These are phyloP conservation scores for Slavum lentiscoides DNA, from an alignment of 2,888 invertebrate genomes.

Conservation along the genomic window DNA sequence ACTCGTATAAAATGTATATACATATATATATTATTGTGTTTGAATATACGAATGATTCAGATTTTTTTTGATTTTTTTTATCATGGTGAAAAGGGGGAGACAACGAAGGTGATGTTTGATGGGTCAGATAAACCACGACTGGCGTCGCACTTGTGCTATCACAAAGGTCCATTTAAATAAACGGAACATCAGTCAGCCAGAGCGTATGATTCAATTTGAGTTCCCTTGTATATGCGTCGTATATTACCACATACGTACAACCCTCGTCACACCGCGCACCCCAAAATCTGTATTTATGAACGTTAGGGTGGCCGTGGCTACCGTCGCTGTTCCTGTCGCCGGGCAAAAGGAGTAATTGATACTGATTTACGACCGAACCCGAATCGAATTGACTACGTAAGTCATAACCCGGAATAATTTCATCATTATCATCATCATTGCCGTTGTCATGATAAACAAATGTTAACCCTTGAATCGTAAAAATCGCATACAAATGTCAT, in stretches of 20 bases:
- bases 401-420: conserved; percentile 44
- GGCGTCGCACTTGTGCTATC: conserved; percentile 14
- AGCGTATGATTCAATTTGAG: conserved; percentile 53
- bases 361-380: conserved; percentile 52
- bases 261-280: conserved; percentile 38
- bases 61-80: conserved; percentile 28
- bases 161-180: conserved; percentile 53
- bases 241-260: background rate
- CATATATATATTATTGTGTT: background rate
- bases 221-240: conserved; percentile 9
- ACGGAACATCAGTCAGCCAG: conserved; percentile 53
- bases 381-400: conserved; percentile 52
- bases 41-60: conserved; percentile 29
- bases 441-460: conserved; percentile 30
- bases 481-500: background rate
- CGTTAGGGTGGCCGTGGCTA: conserved; percentile 26
- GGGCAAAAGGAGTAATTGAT: conserved; percentile 50
- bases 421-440: conserved; percentile 13
- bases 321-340: background rate
- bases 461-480: conserved; percentile 9
- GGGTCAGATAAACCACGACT: conserved; percentile 47
- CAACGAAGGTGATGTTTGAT: conserved; percentile 45
- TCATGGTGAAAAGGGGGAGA: background rate
- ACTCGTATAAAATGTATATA: background rate
- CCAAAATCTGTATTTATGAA: conserved; percentile 50